Evolutionary conservation across 2,113 vertebrate genomes (phyloP).

Genomic region (Sylvia atricapilla): DNA sequence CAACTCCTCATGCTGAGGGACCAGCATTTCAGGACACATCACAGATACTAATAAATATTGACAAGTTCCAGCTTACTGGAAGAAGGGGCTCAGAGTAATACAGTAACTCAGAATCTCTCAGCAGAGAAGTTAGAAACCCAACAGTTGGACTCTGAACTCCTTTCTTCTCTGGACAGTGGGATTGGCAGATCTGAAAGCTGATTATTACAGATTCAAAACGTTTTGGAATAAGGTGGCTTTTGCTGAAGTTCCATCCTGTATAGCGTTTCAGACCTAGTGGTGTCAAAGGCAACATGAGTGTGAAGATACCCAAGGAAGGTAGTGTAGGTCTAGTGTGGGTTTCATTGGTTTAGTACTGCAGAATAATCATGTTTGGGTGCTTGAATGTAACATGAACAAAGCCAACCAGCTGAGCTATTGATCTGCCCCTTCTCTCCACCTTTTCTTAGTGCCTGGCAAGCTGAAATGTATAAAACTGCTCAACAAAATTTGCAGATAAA

Average conservation of each 20-base stretch:
- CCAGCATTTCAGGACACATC: neutral
- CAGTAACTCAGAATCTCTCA: neutral
- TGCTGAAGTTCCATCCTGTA: neutral
- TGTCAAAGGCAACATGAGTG: neutral
- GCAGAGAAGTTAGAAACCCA: neutral
- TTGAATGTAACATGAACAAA: conserved; percentile 9
- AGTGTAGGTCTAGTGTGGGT: neutral
- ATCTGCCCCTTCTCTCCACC: neutral
- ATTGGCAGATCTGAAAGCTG: neutral
- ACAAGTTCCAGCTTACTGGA: neutral
- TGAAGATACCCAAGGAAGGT: neutral
- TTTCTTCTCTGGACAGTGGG: neutral
- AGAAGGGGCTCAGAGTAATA: neutral
- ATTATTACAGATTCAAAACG: neutral
- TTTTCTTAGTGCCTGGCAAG: neutral
- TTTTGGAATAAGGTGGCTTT: neutral
- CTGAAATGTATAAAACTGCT: neutral
- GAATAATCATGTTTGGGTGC: neutral
- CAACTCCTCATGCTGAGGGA: neutral
- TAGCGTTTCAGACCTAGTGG: neutral
- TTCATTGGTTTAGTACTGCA: neutral
- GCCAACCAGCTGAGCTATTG: neutral
- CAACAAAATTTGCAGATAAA: neutral
- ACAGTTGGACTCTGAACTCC: neutral
- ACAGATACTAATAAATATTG: neutral